These are phyloP conservation scores for Pomatostomus ruficeps DNA, from an alignment of 2,113 vertebrate species.

Conservation along the genomic window DNA sequence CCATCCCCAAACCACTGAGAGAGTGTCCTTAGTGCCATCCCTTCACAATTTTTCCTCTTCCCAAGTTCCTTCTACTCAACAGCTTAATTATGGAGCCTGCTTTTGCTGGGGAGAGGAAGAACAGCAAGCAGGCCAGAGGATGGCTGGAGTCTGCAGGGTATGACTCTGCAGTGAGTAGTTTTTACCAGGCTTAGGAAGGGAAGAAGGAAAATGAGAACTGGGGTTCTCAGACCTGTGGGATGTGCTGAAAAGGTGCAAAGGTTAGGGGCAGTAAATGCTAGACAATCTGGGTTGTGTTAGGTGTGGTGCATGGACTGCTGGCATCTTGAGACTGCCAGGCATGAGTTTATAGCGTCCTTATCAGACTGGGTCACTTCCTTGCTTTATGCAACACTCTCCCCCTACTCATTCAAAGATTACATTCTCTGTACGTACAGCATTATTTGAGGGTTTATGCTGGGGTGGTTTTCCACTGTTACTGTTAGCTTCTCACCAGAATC, in stretches of 20 bases:
- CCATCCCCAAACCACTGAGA: rapidly evolving
- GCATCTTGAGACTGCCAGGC: neutral
- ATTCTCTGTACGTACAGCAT: neutral
- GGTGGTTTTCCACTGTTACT: neutral
- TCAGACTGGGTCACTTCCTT: neutral
- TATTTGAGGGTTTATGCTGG: neutral
- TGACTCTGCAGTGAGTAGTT: rapidly evolving
- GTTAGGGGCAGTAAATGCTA: too few species aligned
- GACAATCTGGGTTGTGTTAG: neutral
- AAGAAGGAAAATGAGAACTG: neutral
- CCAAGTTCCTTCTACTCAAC: neutral
- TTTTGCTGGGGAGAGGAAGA: neutral
- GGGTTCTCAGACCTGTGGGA: neutral
- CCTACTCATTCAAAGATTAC: neutral
- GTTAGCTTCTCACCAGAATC: neutral
- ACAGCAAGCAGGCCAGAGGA: neutral
- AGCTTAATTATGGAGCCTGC: neutral
- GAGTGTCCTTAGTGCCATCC: neutral
- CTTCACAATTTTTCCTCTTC: neutral
- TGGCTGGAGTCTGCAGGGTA: neutral
- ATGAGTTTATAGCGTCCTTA: neutral
- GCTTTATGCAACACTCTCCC: neutral
- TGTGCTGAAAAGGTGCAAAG: neutral
- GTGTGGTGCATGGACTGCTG: neutral
- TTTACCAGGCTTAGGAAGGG: neutral